These are phyloP conservation scores for Eucera pruinosa DNA, from an alignment of 2,888 invertebrate genomes.

Conservation along the genomic window DNA sequence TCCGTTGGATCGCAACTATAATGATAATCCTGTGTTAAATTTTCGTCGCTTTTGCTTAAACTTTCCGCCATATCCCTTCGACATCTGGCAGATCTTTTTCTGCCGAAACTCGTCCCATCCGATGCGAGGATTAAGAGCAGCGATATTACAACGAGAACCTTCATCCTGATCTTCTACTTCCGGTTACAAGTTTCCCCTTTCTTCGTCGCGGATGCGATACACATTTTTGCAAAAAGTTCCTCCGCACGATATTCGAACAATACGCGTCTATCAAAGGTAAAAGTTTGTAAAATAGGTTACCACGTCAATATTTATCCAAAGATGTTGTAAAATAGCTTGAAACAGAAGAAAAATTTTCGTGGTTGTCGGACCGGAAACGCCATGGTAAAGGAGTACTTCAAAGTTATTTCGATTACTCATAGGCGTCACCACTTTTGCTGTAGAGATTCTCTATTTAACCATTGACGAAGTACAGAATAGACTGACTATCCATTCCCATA, in stretches of 20 bases:
- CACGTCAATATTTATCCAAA: background rate
- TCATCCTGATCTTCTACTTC: background rate
- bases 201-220: background rate
- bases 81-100: slow-evolving; percentile 24
- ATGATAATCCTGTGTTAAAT: slow-evolving; percentile 56
- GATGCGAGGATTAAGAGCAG: slow-evolving; percentile 28
- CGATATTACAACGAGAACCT: background rate
- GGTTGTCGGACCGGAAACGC: background rate
- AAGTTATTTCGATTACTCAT: background rate
- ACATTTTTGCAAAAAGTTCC: no score
- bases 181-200: background rate
- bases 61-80: slow-evolving; percentile 9
- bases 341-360: slow-evolving; percentile 43
- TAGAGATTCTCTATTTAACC: no score
- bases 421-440: slow-evolving; percentile 3
- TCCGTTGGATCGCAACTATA: slow-evolving; percentile 63
- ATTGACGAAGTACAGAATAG: no score
- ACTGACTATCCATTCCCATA: no score
- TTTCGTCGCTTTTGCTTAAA: slow-evolving; percentile 18
- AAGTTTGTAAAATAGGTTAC: slow-evolving; percentile 22
- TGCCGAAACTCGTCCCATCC: slow-evolving; percentile 29
- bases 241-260: background rate
- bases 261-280: slow-evolving; percentile 5
- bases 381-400: background rate
- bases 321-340: background rate